phyloP scores from a whole-genome alignment of 2,797 vertebrate genomes.

The Scolopax bukidnonensis region DNA sequence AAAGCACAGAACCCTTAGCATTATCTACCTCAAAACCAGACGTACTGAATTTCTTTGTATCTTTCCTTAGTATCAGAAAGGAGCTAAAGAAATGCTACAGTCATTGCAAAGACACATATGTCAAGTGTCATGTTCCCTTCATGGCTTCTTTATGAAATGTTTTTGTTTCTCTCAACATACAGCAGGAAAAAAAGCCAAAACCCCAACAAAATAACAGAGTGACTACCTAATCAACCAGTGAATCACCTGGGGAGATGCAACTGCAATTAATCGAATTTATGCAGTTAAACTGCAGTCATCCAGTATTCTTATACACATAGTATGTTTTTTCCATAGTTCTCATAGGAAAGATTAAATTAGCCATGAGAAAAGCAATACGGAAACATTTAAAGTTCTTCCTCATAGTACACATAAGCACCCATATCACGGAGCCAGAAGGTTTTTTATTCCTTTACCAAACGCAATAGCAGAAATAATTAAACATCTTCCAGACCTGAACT shows the following conservation, averaged over 20 bases:
- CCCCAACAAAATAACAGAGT: constrained; percentile 53
- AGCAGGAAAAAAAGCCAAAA: constrained; percentile 39
- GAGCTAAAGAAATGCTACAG: constrained; percentile 19
- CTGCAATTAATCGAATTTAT: constrained; percentile 67
- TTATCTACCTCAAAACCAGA: not conserved
- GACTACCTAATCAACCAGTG: constrained; percentile 56
- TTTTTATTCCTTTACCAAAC: constrained; percentile 54
- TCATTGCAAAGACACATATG: constrained; percentile 11
- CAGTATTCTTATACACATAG: constrained; percentile 29
- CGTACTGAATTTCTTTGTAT: not conserved
- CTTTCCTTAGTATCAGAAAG: not conserved
- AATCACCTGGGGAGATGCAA: constrained; percentile 59
- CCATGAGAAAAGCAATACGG: constrained; percentile 50
- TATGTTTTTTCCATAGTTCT: constrained; percentile 44
- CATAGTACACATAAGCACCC: constrained; percentile 45
- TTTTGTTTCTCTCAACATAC: constrained; percentile 53
- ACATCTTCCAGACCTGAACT: constrained; percentile 64
- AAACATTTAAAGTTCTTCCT: constrained; percentile 58
- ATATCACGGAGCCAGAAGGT: constrained; percentile 19
- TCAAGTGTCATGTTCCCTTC: constrained; percentile 12
- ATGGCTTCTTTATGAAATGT: constrained; percentile 21
- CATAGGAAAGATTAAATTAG: constrained; percentile 49
- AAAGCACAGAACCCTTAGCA: constrained; percentile 4
- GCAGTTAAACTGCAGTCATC: constrained; percentile 41
- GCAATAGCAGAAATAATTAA: constrained; percentile 73